Evolutionary conservation across 2,888 invertebrate genomes (phyloP), one percentile per base, ranked within the genome.

Genomic region (Tetropium fuscum): DNA sequence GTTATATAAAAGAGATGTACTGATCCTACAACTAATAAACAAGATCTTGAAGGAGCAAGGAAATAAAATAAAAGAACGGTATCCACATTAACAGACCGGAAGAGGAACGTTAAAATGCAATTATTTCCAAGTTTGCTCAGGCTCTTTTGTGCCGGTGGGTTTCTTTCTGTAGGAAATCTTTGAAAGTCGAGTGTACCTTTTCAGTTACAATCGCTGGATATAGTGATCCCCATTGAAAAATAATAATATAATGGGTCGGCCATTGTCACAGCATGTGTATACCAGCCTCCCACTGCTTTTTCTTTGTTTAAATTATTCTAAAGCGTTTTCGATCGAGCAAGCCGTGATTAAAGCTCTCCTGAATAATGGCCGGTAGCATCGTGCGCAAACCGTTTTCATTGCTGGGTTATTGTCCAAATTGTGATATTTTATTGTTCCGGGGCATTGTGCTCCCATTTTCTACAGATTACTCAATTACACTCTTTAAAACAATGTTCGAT

Each of bases 161-260:
- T 74, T 76, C 74, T 77, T 76, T 76, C 74, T 75, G 70, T 66
- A 60, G 53, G 74, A 74, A 75, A 76, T 75, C 74, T 74, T 77
- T 77, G 75, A 72, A 74, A 79, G 78, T 79, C 78, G 78, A 78
- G 78, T 78, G 74, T 78, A 78, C 78, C 78, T 79, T 79, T 79
- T 76, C 77, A 78, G 78, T 79, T 74, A 76, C 78, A 79, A 78
- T 73, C 74, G 76, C 73, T 71, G 74, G 76, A 78, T 77, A 78
- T 75, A 71, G 77, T 71, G 76, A 79, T 78, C 78, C 77, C 51
- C 71, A 76, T 77, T 74, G 71, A 77, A 63, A 63, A 72, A 74
- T 75, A 77, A 79, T 78, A 73, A 74, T 70, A 78, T 77, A 79
- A 78, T 78, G 69, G 76, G 64, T 62, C 71, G 55, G 70, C 71